Evolutionary conservation across 2,888 invertebrate species (phyloP).

Genomic region (Philopedon plagiatum): DNA sequence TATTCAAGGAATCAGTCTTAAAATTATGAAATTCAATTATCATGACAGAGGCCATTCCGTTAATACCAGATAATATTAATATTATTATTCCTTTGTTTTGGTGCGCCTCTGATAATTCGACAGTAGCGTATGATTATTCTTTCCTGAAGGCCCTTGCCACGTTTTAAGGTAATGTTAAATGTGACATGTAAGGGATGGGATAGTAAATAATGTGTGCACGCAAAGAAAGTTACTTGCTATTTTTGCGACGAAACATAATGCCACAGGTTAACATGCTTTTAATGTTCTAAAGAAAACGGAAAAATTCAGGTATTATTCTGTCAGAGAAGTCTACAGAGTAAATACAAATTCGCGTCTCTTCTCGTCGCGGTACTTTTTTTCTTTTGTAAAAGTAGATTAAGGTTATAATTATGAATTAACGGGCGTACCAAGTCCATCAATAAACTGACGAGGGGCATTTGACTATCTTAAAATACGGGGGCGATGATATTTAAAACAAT

Average conservation of each 20-base stretch:
- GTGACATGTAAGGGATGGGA: slow-evolving; percentile 21
- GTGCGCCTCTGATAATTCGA: neutral
- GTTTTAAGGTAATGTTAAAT: slow-evolving; percentile 14
- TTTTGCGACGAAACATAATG: neutral
- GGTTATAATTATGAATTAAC: too few relatives aligned
- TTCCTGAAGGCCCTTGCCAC: slow-evolving; percentile 6
- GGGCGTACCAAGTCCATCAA: too few relatives aligned
- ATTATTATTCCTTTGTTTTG: neutral
- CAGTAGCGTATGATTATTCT: slow-evolving; percentile 3
- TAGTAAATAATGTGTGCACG: slow-evolving; percentile 9
- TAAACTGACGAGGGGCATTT: too few relatives aligned
- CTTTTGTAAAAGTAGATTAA: too few relatives aligned
- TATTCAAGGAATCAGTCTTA: too few relatives aligned
- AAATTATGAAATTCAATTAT: too few relatives aligned
- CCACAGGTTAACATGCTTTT: slow-evolving; percentile 1
- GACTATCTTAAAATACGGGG: too few relatives aligned
- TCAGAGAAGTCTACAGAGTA: too few relatives aligned
- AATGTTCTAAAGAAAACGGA: neutral
- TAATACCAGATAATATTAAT: neutral
- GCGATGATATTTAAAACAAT: too few relatives aligned
- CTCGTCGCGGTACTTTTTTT: too few relatives aligned
- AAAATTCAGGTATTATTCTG: too few relatives aligned
- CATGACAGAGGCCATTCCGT: neutral
- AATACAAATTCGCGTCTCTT: too few relatives aligned
- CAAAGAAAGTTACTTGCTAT: slow-evolving; percentile 1